Base-by-base conservation (phyloP, 2,888 invertebrate genomes). In the Papilio protenor region DNA sequence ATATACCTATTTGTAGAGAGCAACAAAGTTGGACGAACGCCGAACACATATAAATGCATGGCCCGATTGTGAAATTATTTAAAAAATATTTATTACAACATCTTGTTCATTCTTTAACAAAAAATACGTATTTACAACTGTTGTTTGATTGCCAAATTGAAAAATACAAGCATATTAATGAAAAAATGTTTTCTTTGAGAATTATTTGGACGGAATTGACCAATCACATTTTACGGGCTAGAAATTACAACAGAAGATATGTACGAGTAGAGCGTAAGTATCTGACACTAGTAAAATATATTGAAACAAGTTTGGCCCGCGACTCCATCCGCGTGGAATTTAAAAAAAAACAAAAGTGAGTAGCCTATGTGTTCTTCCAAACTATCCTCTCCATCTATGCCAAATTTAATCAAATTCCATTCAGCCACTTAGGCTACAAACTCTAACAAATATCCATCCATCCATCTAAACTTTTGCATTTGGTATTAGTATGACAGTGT, bases 61-160 rank as follows among this genome's bases (percentile, higher is more conserved):
- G 18, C 73, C 57, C 57, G 23, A 73, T 73, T 73, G 69, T 77
- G 72, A 61, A 76, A 76, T 64, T 61, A 64, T 76, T 76, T 52
- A 72, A 76, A 70, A 64, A 52, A 33, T 72, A 76, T 61, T 61
- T 61, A 71, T 57, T 52, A 55, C 27, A 59, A 61, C 73, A 73
- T 61, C 21, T 73, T 61, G 45, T 73, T 27, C 45, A 12, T 59
- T 55, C 16, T 40, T 66, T 18, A 69, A n/a, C 11, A 45, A 45
- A 45, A 45, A 69, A 40, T 18, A 69, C 45, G 1, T 69, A 66
- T 69, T 69, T 69, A 69, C 66, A 45, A 45, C 21, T 45, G 45
- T 66, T 61, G 3, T 27, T 40, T 40, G 16, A 33, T 18, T 45
- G 66, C 66, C 66, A 69, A 69, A 45, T 69, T 21, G 10, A 10